phyloP scores from a whole-genome alignment of 1,140 invertebrate genomes.

The Drosophila arawakana region DNA sequence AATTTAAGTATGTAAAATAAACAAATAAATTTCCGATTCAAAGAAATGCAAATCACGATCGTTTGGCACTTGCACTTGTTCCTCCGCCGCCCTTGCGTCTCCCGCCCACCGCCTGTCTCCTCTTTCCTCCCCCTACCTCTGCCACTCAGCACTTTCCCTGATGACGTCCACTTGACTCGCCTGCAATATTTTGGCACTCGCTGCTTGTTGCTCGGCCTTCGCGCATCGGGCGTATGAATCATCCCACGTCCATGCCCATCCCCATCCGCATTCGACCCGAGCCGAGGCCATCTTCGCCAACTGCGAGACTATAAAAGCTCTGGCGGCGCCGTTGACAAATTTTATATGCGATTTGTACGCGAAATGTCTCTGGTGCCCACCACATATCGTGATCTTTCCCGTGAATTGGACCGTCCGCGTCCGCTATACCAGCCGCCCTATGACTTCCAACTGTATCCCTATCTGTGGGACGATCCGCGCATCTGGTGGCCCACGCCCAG shows the following conservation, averaged over 20 bases:
- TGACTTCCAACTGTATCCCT: slow-evolving; percentile 75
- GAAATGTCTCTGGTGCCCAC: slow-evolving; percentile 75
- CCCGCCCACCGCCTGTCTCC: neutral
- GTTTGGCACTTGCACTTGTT: slow-evolving; percentile 38
- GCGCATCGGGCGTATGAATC: slow-evolving; percentile 68
- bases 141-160: neutral
- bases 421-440: slow-evolving; percentile 68
- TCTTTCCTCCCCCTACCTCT: neutral
- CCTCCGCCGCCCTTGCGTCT: neutral
- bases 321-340: slow-evolving; percentile 51
- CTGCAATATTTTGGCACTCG: slow-evolving; percentile 49
- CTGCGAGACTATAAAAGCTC: slow-evolving; percentile 63
- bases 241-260: slow-evolving; percentile 36
- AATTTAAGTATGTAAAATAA: neutral
- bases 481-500: slow-evolving; percentile 63
- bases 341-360: slow-evolving; percentile 64
- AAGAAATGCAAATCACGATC: slow-evolving; percentile 14
- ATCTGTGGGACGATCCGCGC: slow-evolving; percentile 77
- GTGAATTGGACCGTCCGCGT: slow-evolving; percentile 70
- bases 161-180: slow-evolving; percentile 62
- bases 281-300: slow-evolving; percentile 46
- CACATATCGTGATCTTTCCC: slow-evolving; percentile 73
- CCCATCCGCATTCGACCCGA: slow-evolving; percentile 61
- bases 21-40: slow-evolving; percentile 9
- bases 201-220: slow-evolving; percentile 58